phyloP scores from a whole-genome alignment of 2,797 vertebrate genomes.

The Sebastes dallii region DNA sequence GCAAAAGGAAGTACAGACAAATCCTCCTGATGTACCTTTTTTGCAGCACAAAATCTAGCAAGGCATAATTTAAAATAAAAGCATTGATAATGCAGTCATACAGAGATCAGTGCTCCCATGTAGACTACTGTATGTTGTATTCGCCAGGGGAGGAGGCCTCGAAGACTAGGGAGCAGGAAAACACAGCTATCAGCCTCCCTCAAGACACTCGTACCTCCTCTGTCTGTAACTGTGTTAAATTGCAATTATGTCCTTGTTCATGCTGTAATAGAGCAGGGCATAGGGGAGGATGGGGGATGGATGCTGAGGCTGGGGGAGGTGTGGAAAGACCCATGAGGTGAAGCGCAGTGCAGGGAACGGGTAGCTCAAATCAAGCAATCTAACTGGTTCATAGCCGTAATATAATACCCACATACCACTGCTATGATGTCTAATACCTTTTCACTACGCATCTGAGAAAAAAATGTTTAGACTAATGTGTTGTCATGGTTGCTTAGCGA shows the following conservation, averaged over 20 bases:
- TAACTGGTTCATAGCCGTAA: background rate
- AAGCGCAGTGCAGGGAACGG: background rate
- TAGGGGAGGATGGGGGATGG: constrained; percentile 21
- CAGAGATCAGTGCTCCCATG: constrained; percentile 18
- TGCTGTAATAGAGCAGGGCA: constrained; percentile 59
- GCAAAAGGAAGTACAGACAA: background rate
- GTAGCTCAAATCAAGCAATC: background rate
- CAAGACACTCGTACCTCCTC: constrained; percentile 37
- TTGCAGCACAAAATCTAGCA: background rate
- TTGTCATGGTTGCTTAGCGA: background rate
- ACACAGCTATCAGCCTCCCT: constrained; percentile 26
- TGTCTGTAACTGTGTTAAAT: constrained; percentile 62
- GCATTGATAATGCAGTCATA: background rate
- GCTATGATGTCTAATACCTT: background rate
- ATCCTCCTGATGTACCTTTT: background rate
- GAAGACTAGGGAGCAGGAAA: constrained; percentile 7
- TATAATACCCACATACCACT: background rate
- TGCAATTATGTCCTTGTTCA: constrained; percentile 72
- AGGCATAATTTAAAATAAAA: background rate
- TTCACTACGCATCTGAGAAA: background rate
- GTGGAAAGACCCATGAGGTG: constrained; percentile 18
- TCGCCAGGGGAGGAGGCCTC: background rate
- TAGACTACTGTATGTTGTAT: background rate
- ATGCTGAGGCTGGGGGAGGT: background rate
- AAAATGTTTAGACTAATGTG: background rate